Conservation (phyloP, 2,888 invertebrate genomes). For the Drosophila affinis region DNA sequence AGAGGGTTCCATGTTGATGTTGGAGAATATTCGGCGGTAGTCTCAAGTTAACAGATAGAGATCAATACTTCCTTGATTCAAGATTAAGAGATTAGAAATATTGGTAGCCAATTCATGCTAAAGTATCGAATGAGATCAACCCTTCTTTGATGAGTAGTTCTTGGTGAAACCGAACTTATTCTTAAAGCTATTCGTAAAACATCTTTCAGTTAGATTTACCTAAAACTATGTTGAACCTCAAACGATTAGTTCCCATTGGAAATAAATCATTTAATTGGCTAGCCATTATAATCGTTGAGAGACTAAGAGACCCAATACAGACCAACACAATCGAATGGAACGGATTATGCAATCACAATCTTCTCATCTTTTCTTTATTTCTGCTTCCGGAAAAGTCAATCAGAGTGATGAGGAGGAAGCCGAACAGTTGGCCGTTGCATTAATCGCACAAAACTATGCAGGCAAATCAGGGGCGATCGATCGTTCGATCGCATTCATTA, state of each 20-base stretch:
- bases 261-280: slow-evolving; percentile 9
- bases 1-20: too few species aligned
- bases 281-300: not conserved
- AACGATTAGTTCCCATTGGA: not conserved
- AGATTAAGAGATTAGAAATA: too few species aligned
- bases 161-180: too few species aligned
- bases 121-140: too few species aligned
- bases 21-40: too few species aligned
- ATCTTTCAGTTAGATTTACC: too few species aligned
- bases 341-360: slow-evolving; percentile 68
- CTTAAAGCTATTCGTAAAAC: too few species aligned
- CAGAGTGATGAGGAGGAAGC: slow-evolving; percentile 38
- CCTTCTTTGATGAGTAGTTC: too few species aligned
- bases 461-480: slow-evolving; percentile 33
- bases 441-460: slow-evolving; percentile 45
- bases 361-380: slow-evolving; percentile 26
- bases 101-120: too few species aligned
- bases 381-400: slow-evolving; percentile 69
- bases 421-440: slow-evolving; percentile 64
- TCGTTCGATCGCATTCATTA: slow-evolving; percentile 35
- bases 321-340: slow-evolving; percentile 24
- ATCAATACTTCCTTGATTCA: too few species aligned
- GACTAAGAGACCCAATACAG: not conserved
- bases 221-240: too few species aligned
- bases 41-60: too few species aligned